Conservation (phyloP, 2,113 vertebrate genomes). For the Numenius arquata region DNA sequence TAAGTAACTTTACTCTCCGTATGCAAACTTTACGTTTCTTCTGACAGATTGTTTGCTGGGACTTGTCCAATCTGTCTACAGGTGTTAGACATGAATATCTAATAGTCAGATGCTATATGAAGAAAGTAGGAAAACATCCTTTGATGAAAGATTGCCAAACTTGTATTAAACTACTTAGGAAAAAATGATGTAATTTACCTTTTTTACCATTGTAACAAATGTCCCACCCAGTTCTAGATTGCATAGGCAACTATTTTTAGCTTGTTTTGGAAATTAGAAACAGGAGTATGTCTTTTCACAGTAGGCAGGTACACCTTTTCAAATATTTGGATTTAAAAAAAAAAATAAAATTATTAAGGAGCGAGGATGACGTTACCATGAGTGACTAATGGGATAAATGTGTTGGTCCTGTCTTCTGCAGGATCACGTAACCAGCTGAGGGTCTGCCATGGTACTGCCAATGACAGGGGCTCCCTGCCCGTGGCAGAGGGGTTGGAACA, state of each 20-base stretch:
- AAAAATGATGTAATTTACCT: constrained; percentile 8
- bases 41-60: constrained; percentile 58
- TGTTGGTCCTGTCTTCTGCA: background rate
- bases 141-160: constrained; percentile 38
- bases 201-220: background rate
- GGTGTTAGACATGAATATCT: constrained; percentile 46
- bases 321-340: background rate
- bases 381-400: background rate
- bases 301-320: background rate
- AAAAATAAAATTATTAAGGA: background rate
- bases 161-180: constrained; percentile 5
- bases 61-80: constrained; percentile 59
- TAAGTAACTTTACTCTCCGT: constrained; percentile 14
- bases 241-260: background rate
- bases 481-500: too few relatives aligned
- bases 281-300: background rate
- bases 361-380: background rate
- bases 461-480: too few relatives aligned
- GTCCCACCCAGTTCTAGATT: background rate
- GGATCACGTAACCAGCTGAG: background rate
- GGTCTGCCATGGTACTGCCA: background rate
- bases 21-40: constrained; percentile 53
- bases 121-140: constrained; percentile 24
- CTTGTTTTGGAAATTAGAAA: background rate
- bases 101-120: constrained; percentile 1